phyloP scores from a whole-genome alignment of 2,113 vertebrate species.

The Apteryx owenii region DNA sequence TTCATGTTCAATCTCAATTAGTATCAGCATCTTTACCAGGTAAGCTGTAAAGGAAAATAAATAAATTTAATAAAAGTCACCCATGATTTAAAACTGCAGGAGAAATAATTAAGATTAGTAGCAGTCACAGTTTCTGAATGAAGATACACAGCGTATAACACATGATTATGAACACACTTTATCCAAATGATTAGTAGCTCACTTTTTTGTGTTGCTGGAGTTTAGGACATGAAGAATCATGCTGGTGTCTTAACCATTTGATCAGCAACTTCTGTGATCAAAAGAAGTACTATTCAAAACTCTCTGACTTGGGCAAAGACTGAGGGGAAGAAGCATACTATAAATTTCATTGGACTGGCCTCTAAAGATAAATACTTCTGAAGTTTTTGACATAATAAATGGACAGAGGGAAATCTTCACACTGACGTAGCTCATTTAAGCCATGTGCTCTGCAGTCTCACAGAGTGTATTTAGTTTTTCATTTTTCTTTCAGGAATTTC shows the following conservation, averaged over 20 bases:
- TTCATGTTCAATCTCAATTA: not conserved
- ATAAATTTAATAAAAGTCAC: conserved; percentile 37
- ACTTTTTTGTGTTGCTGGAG: not conserved
- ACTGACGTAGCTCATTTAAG: conserved; percentile 19
- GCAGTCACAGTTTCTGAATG: conserved; percentile 10
- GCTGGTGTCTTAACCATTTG: not conserved
- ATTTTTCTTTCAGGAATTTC: conserved; percentile 39
- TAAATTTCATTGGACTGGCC: not conserved
- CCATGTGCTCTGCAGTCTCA: conserved; percentile 3
- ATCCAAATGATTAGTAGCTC: conserved; percentile 36
- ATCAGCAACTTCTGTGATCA: not conserved
- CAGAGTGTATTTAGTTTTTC: conserved; percentile 17
- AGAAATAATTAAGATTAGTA: conserved; percentile 50
- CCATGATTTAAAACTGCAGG: conserved; percentile 2
- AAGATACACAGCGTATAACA: conserved; percentile 3
- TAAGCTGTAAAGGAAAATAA: conserved; percentile 40
- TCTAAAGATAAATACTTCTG: not conserved
- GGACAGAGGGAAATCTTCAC: not conserved
- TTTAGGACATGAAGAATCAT: not conserved
- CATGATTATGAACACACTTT: conserved; percentile 1
- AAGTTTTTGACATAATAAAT: not conserved
- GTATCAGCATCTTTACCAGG: not conserved
- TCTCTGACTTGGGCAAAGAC: not conserved
- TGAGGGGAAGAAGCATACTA: not conserved
- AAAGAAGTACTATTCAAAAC: not conserved